Base-by-base conservation (phyloP, 2,113 vertebrate genomes). In the Centropus bengalensis region DNA sequence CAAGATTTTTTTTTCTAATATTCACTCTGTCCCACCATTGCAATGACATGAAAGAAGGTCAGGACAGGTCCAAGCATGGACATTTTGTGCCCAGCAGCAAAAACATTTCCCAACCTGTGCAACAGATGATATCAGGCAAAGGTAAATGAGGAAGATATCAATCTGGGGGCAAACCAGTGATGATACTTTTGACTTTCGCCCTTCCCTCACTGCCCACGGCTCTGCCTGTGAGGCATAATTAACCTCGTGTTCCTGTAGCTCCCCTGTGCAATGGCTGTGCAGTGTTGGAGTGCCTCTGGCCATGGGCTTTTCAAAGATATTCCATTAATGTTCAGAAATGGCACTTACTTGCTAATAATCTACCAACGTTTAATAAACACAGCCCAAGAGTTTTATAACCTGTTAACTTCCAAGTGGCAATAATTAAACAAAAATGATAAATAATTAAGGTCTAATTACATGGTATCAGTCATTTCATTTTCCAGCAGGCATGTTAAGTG, bases 391-490 rank as follows among this genome's bases (percentile, higher is more conserved):
- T 98, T 98, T 98, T 98, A 97, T 94, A 98, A 98, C 96, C 97
- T 98, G 98, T 98, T 98, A 98, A 97, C 97, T 98, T 97, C 95
- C 78, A 94, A 98, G 98, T 97, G 97, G 96, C 95, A 97, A 97
- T 98, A 98, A 98, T 98, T 98, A 98, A 98, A 97, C 96, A 98
- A 98, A 98, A 98, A 98, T 97, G 97, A 98, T 98, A 98, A 98
- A 98, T 98, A 98, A 98, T 98, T 98, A 98, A 98, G 97, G 92
- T 62, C 96, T 98, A 98, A 98, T 98, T 98, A 97, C 94, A 97
- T 94, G 93, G 94, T 97, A 98, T 98, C 96, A 95, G 96, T 98
- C 97, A 97, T 98, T 98, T 97, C 95, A 96, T 97, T 98, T 98
- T 96, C 93, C 94, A 95, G 96, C 81, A 88, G 71, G 75, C 81